Conservation (phyloP, 2,113 vertebrate species). For the Plecturocebus donacophilus region DNA sequence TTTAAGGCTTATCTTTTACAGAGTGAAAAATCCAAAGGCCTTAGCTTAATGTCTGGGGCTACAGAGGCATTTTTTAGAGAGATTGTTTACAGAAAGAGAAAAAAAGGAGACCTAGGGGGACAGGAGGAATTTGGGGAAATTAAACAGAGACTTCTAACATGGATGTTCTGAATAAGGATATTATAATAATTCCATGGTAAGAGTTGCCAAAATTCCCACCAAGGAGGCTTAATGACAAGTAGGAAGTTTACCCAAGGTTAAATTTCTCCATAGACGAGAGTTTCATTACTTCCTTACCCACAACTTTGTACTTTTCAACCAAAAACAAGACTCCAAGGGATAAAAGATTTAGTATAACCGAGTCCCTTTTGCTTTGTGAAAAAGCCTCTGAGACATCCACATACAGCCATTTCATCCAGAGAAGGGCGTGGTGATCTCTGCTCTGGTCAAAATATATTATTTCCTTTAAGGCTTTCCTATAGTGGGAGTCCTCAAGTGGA, state of each 20-base stretch:
- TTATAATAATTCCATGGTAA: neutral
- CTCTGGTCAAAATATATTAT: neutral
- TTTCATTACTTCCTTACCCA: neutral
- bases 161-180: neutral
- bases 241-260: neutral
- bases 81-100: neutral
- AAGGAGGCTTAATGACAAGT: neutral
- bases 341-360: neutral
- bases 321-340: neutral
- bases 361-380: neutral
- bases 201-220: neutral
- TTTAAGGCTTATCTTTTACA: neutral
- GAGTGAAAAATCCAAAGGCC: neutral
- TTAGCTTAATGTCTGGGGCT: neutral
- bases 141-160: neutral
- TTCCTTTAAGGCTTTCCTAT: neutral
- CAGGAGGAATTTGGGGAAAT: neutral
- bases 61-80: neutral
- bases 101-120: neutral
- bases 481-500: neutral
- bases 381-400: neutral
- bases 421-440: neutral
- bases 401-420: neutral
- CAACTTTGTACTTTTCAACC: neutral
- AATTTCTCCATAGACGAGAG: neutral